These are phyloP conservation scores for Numida meleagris DNA, from an alignment of 2,113 vertebrate species.

Conservation along the genomic window DNA sequence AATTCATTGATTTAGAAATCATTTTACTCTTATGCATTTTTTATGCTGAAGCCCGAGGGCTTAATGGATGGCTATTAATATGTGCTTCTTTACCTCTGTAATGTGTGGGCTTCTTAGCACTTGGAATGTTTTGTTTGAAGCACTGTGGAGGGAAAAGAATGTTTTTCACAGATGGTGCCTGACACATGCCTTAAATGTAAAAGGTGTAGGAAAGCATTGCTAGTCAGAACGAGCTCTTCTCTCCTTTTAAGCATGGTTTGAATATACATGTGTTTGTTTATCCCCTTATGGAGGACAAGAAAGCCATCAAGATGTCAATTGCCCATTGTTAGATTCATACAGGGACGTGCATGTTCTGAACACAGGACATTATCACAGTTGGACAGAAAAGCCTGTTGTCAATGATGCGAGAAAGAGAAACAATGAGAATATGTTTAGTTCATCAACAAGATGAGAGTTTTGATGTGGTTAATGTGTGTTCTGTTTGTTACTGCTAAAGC, in stretches of 20 bases:
- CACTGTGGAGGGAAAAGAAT: background rate
- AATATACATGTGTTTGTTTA: conserved; percentile 6
- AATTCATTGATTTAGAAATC: conserved; percentile 34
- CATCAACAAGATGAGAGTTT: conserved; percentile 15
- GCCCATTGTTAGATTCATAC: conserved; percentile 51
- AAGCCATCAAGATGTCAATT: conserved; percentile 36
- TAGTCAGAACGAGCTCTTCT: conserved; percentile 24
- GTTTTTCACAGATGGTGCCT: conserved; percentile 33
- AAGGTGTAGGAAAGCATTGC: background rate
- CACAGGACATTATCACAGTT: conserved; percentile 66
- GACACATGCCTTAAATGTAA: conserved; percentile 8
- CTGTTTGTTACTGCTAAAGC: background rate
- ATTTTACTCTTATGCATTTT: conserved; percentile 31
- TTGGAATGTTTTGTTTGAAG: background rate
- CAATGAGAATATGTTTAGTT: conserved; percentile 48
- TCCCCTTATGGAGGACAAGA: conserved; percentile 38
- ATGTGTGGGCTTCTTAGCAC: background rate
- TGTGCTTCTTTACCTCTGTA: background rate
- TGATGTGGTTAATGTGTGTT: conserved; percentile 18
- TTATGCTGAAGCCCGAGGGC: conserved; percentile 26
- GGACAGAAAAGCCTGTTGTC: conserved; percentile 46
- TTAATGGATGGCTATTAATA: conserved; percentile 29
- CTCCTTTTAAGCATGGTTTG: background rate
- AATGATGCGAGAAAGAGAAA: conserved; percentile 42
- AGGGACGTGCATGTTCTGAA: background rate